Evolutionary conservation across 2,113 vertebrate genomes (phyloP).

Genomic region (Oxyruncus cristatus): DNA sequence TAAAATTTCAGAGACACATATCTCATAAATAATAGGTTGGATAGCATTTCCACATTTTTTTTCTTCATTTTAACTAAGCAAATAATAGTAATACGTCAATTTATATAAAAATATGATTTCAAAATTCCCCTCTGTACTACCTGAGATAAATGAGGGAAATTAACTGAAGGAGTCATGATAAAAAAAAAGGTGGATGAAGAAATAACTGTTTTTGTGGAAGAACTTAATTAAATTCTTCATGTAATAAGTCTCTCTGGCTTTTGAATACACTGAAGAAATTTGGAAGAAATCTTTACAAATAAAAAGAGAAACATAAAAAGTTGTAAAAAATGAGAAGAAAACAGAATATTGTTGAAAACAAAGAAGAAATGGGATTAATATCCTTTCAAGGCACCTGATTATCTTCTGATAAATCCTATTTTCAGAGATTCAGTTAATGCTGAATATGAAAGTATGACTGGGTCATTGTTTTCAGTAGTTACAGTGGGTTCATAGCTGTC

Average conservation of each 20-base stretch:
- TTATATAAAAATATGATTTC: background rate
- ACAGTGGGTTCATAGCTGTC: background rate
- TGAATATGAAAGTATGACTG: background rate
- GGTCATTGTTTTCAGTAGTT: background rate
- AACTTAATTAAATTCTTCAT: background rate
- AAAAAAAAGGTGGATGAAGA: background rate
- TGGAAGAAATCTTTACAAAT: background rate
- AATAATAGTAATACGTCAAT: background rate
- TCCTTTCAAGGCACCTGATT: background rate
- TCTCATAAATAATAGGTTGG: background rate
- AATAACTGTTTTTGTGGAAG: background rate
- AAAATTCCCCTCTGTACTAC: background rate
- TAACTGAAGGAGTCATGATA: background rate
- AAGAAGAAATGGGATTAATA: background rate
- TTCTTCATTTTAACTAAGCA: background rate
- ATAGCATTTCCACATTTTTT: background rate
- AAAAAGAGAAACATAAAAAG: background rate
- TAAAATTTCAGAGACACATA: background rate
- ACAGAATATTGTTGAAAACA: background rate
- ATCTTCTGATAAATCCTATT: background rate
- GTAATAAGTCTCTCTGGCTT: background rate
- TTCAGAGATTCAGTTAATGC: background rate
- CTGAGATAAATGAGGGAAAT: background rate
- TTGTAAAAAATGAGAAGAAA: background rate
- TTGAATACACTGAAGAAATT: background rate